Evolutionary conservation across 2,797 vertebrate species (phyloP), one percentile per base, ranked within the genome.

Genomic region (Hipposideros larvatus): DNA sequence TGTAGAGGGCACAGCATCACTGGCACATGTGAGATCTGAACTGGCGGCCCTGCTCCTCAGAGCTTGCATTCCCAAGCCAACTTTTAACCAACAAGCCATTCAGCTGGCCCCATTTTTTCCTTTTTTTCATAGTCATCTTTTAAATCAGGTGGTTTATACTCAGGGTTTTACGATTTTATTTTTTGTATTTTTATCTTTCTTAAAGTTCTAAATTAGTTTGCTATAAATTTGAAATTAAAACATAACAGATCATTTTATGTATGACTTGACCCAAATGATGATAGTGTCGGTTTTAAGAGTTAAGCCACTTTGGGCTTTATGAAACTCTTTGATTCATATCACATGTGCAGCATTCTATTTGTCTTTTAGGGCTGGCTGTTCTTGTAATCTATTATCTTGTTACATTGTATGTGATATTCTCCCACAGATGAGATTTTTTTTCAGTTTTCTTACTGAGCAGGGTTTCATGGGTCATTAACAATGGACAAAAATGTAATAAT

Each of bases 171-270:
- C 10, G 34, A 48, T 53, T 55, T 70, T 24, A 53, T 18, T 65
- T 84, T 57, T 18, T 74, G 48, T 43, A 22, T 31, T 63, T 41
- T 37, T 74, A 13, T 1, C 11, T 22, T 34, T 78, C 78, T 59
- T 34, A 63, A 87, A 82, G 19, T 3, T 6, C 2, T 53, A 15
- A 22, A 28, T 70, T 55, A 79, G 13, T 75, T 28, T 5, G 11
- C 4, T 34, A 43, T 51, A 74, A 73, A 55, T 68, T 74, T 87
- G 4, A 85, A 96, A 91, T 48, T 28, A 90, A 87, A 90, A 51
- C 5, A 90, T 46, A 78, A 37, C 37, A 37, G 37, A 37, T 37
- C 37, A 37, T 37, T 37, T 37, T 37, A 37, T 37, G 37, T 37
- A 46, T 37, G 7, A 70, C 26, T 89, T 66, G 11, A 46, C 26